Evolutionary conservation across 2,113 vertebrate genomes (phyloP).

Genomic region (Puma concolor): DNA sequence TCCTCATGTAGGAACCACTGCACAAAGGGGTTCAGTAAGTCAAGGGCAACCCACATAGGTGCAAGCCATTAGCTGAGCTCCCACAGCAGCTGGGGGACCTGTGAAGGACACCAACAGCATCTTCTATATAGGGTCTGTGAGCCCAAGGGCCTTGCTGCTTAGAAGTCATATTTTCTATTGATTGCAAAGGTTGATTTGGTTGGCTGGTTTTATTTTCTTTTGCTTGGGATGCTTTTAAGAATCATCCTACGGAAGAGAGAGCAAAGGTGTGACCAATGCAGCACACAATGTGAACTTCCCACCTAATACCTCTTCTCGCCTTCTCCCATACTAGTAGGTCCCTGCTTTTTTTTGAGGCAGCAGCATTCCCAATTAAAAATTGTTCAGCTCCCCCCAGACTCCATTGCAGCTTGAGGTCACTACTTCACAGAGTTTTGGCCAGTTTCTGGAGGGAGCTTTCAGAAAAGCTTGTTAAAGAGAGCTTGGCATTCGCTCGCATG

Average conservation of each 20-base stretch:
- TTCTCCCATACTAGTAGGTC: background rate
- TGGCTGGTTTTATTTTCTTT: background rate
- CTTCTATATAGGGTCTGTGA: background rate
- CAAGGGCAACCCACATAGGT: background rate
- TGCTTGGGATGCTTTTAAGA: slow-evolving; percentile 12
- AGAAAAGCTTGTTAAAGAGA: background rate
- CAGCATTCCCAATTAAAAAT: background rate
- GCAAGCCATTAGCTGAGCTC: background rate
- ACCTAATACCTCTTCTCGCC: background rate
- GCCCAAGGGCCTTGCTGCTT: background rate
- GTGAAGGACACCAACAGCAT: background rate
- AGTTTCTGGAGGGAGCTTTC: background rate
- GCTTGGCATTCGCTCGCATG: background rate
- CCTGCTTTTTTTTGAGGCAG: background rate
- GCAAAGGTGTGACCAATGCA: background rate
- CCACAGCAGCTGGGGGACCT: accelerated
- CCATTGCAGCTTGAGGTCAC: background rate
- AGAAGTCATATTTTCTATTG: background rate
- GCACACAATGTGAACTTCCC: accelerated
- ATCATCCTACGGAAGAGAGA: background rate
- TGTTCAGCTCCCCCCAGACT: background rate
- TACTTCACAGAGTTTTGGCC: background rate
- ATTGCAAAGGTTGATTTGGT: background rate
- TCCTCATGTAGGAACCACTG: background rate
- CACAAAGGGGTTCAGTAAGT: background rate